Conservation (phyloP, 2,797 vertebrate species). For the Gadopsis marmoratus region DNA sequence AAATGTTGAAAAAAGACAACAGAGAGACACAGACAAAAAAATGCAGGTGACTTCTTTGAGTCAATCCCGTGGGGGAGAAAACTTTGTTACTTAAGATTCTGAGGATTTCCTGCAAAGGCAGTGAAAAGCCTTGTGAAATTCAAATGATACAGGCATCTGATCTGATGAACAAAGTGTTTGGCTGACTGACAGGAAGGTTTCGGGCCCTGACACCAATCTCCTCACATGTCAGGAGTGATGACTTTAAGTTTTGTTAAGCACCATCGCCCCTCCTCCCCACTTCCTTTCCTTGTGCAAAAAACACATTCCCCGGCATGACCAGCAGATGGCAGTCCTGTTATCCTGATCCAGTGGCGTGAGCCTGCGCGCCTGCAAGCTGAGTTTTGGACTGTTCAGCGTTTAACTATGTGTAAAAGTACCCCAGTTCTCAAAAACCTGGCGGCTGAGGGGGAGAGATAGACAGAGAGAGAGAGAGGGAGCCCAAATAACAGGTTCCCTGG, state of each 20-base stretch:
- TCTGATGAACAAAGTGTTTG: slow-evolving; percentile 63
- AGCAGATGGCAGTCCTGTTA: slow-evolving; percentile 88
- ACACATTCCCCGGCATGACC: slow-evolving; percentile 48
- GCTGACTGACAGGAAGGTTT: slow-evolving; percentile 73
- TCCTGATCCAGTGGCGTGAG: slow-evolving; percentile 66
- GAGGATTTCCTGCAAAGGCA: slow-evolving; percentile 12
- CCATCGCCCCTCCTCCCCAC: slow-evolving; percentile 48
- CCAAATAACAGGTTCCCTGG: slow-evolving; percentile 82
- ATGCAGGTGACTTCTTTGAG: slow-evolving; percentile 18
- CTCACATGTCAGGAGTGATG: slow-evolving; percentile 74
- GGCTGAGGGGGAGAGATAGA: slow-evolving; percentile 33
- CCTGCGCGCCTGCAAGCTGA: slow-evolving; percentile 64
- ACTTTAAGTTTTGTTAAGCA: slow-evolving; percentile 66
- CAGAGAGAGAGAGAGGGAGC: slow-evolving; percentile 38
- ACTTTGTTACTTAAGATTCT: slow-evolving; percentile 47
- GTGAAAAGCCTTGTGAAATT: slow-evolving; percentile 59
- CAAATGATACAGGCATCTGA: slow-evolving; percentile 67
- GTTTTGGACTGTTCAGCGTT: slow-evolving; percentile 81
- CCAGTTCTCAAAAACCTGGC: slow-evolving; percentile 79
- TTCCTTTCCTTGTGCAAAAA: not conserved
- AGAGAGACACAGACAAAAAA: slow-evolving; percentile 19
- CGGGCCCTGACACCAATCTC: slow-evolving; percentile 71
- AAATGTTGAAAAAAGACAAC: slow-evolving; percentile 15
- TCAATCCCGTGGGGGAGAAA: slow-evolving; percentile 25
- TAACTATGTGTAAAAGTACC: slow-evolving; percentile 86